Conservation (phyloP, 2,113 vertebrate species). For the Elachura formosa region DNA sequence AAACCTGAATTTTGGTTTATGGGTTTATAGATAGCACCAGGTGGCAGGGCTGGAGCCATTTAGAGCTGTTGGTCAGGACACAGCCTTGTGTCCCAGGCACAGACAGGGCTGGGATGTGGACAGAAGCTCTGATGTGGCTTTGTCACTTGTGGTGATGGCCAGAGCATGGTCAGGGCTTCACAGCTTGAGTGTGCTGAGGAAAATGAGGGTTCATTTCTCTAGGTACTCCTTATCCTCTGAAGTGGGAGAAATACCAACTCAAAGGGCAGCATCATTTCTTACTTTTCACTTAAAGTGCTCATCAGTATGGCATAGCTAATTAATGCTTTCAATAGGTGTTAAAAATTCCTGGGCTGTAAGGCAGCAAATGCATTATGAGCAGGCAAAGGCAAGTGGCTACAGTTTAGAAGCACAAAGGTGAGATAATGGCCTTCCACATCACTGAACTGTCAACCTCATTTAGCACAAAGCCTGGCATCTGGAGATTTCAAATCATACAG, state of each 20-base stretch:
- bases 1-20: background rate
- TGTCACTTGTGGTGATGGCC: fast-evolving
- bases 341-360: constrained; percentile 75
- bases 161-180: background rate
- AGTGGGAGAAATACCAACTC: background rate
- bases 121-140: background rate
- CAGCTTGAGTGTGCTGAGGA: background rate
- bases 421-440: constrained; percentile 85
- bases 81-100: background rate
- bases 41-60: background rate
- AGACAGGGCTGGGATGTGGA: background rate
- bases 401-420: constrained; percentile 83
- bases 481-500: constrained; percentile 71
- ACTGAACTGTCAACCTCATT: constrained; percentile 80
- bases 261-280: background rate
- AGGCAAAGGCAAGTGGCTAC: constrained; percentile 74
- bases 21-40: background rate
- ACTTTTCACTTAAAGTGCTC: constrained; percentile 66
- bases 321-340: constrained; percentile 75
- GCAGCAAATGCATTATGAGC: constrained; percentile 80
- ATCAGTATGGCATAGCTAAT: constrained; percentile 55
- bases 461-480: constrained; percentile 72
- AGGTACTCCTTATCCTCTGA: background rate
- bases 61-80: background rate
- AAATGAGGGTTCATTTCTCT: fast-evolving